Evolutionary conservation across 2,797 vertebrate genomes (phyloP), one percentile per base, ranked within the genome.

Genomic region (Trachurus trachurus): DNA sequence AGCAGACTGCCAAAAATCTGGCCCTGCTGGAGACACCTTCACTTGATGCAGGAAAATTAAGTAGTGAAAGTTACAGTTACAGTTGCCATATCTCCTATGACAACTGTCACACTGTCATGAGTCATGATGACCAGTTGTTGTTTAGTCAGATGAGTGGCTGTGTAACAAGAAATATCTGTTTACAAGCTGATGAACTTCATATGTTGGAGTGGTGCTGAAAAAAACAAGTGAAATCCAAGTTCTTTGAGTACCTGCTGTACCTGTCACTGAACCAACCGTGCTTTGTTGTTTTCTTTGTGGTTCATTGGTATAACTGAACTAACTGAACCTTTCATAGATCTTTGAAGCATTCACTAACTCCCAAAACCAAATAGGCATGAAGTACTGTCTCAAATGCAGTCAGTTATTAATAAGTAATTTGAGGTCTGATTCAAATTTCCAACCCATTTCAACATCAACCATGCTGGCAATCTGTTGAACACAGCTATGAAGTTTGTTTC

Each of bases 31-130:
- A 71, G 62, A 76, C 66, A 29, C 11, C 40, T 40, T 69, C 22
- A 44, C 40, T 64, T 82, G 68, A 74, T 72, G 66, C 47, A 53
- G 53, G n/a, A 49, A 59, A 49, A 65, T 80, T 64, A 80, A 64
- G 53, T 26, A 71, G 31, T 37, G 52, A 63, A 70, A 68, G 61
- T 76, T 67, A 66, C 57, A 66, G 26, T 26, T 26, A 26, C 26
- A 26, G 26, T 26, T 26, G 26, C 3, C 26, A 26, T 26, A 3
- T 26, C 26, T 26, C 26, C 26, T 26, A 26, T 26, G 26, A 26
- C 26, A 26, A 26, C 26, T 26, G 26, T 26, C 26, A 26, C 3
- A 16, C 66, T 26, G 39, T 53, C 40, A 37, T 3, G 37, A n/a
- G n/a, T n/a, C 31, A 31, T 54, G 42, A 22, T 44, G 61, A 66